A percentile compares a stretch with the other conserved stretches of the same genome.
phyloP scores from a whole-genome alignment of 2,888 invertebrate species.

The Agonopterix heracliana region DNA sequence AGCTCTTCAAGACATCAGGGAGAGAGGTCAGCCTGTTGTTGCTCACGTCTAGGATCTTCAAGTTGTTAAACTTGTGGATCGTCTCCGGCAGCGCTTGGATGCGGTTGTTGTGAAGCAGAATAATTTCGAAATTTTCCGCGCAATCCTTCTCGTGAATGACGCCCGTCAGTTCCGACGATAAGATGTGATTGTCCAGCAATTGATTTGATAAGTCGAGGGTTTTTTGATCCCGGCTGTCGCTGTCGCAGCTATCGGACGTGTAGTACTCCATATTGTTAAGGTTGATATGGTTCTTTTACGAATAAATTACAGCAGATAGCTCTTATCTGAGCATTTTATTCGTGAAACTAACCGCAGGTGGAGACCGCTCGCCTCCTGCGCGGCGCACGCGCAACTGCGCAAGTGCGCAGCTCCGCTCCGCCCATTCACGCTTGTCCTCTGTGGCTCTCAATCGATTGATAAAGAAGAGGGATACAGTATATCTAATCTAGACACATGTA shows the following conservation, averaged over 20 bases:
- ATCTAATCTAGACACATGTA: neutral
- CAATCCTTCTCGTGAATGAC: conserved; percentile 78
- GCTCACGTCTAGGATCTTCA: conserved; percentile 90
- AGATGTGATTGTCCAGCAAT: conserved; percentile 75
- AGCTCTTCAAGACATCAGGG: conserved; percentile 85
- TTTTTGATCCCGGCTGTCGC: conserved; percentile 82
- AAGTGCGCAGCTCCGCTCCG: neutral
- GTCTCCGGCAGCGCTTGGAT: conserved; percentile 81
- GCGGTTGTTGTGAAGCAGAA: conserved; percentile 91
- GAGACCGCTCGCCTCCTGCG: conserved; percentile 27
- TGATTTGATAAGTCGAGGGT: conserved; percentile 79
- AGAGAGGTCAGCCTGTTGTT: conserved; percentile 87
- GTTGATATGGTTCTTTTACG: neutral
- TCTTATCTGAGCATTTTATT: neutral
- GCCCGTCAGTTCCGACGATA: conserved; percentile 75
- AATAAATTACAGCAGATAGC: neutral
- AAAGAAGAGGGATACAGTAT: neutral
- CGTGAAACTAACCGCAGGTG: conserved; percentile 8
- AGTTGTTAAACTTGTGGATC: conserved; percentile 80
- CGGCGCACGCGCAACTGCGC: conserved; percentile 67
- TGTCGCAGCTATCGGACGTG: conserved; percentile 89
- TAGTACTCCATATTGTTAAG: conserved; percentile 82
- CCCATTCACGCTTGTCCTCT: neutral
- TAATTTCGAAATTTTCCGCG: conserved; percentile 79
- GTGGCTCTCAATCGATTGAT: conserved; percentile 5